Conservation (phyloP, 2,113 vertebrate species). For the Sigmodon hispidus region DNA sequence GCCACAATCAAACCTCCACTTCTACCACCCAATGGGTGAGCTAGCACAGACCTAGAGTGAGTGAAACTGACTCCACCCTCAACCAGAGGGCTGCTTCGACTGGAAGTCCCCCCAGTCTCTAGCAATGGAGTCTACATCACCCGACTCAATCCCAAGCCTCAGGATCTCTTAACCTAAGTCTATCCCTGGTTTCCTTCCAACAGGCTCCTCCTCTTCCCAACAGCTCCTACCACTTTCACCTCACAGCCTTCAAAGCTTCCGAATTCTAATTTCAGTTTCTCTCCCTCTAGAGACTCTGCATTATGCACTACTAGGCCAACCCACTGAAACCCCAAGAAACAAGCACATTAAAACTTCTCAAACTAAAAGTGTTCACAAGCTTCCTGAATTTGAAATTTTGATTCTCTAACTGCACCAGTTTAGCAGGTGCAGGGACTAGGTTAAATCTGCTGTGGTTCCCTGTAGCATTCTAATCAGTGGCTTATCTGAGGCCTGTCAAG, state of each 20-base stretch:
- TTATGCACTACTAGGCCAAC: neutral
- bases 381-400: constrained; percentile 22
- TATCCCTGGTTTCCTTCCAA: neutral
- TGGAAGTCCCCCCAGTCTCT: constrained; percentile 2
- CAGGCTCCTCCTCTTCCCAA: neutral
- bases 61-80: neutral
- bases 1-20: constrained; percentile 17
- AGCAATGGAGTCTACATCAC: neutral
- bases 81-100: neutral
- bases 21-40: neutral
- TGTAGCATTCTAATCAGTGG: constrained; percentile 17
- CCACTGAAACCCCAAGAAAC: neutral
- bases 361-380: neutral
- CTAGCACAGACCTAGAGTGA: neutral
- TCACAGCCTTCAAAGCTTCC: neutral
- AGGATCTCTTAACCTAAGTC: neutral
- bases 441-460: neutral
- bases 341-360: neutral
- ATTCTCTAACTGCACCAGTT: constrained; percentile 12
- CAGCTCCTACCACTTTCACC: neutral
- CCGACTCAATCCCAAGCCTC: neutral
- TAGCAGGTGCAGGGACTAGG: neutral
- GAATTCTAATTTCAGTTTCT: constrained; percentile 26
- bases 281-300: neutral
- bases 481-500: neutral